Base-by-base conservation (phyloP, 1,140 invertebrate genomes). In the Bombus ignitus region DNA sequence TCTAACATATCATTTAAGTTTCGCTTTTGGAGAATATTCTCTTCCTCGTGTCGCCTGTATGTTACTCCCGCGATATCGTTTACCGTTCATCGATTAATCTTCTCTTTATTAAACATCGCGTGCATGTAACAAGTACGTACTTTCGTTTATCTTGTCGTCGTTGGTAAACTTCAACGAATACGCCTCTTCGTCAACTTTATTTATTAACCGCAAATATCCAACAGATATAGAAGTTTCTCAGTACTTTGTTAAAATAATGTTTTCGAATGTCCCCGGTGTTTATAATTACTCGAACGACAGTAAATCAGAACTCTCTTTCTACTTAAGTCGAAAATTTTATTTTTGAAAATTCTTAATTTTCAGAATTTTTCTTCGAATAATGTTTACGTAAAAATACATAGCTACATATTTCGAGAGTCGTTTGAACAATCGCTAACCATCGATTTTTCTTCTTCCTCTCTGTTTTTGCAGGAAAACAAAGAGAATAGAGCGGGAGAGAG, bases 71-170 rank as follows among this genome's bases (percentile, higher is more conserved):
- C n/a, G 42, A 74, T 32, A 74, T 35, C 44, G n/a, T 74, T 74
- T 42, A 35, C 44, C 35, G 22, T 39, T 39, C 70, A 71, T 35
- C 47, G 73, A 75, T 75, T 57, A 37, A 57, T 57, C 47, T 57
- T 74, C 42, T 47, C 72, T 53, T 32, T 32, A 53, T 53, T 53
- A 74, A 74, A 44, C 72, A 74, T 35, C 72, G n/a, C 22, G 13
- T 18, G 28, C 22, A 8, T 0, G 32, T 75, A 75, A 37, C 32
- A 53, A 25, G 53, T 53, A 74, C 47, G 47, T 53, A 53, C 47
- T 53, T 53, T 53, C 1, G 47, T 6, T 22, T 53, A 53, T 53
- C 47, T 39, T 22, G n/a, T 53, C 42, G 44, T 32, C 72, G 13
- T 32, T n/a, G 3, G 18, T 44, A 35, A 74, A 32, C n/a, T 25